A percentile compares a stretch with the other conserved stretches of the same genome.
Conservation (phyloP, 2,797 vertebrate species). For the Alca torda region DNA sequence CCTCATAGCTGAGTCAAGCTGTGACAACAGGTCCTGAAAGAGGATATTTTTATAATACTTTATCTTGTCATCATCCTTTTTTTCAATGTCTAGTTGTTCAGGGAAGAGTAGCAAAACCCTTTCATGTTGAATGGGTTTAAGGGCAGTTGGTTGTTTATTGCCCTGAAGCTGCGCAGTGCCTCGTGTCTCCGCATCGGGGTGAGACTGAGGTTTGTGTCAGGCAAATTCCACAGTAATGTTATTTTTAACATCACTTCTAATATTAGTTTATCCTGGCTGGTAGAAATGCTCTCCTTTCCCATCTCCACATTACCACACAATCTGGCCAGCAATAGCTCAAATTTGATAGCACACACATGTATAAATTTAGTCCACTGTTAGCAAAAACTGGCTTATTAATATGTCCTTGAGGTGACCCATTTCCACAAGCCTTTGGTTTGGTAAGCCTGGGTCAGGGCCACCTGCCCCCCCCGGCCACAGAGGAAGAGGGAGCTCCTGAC, state of each 20-base stretch:
- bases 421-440: neutral
- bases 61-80: neutral
- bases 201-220: neutral
- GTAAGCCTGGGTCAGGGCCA: neutral
- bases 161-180: neutral
- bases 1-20: conserved; percentile 6
- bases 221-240: neutral
- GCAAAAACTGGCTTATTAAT: neutral
- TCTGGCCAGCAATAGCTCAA: neutral
- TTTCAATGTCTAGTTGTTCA: neutral
- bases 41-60: neutral
- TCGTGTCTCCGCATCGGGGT: neutral
- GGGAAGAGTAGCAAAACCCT: neutral
- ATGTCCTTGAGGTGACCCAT: neutral
- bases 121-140: neutral
- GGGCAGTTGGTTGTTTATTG: neutral
- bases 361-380: neutral
- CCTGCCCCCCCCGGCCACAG: neutral
- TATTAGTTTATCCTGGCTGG: neutral
- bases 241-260: neutral
- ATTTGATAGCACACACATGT: neutral
- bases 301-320: neutral
- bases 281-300: neutral
- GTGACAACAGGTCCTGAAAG: neutral
- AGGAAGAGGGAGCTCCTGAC: neutral